Percentiles rank a stretch among this genome's conserved stretches.
phyloP scores from a whole-genome alignment of 1,140 invertebrate genomes.

The Dreissena rostriformis region DNA sequence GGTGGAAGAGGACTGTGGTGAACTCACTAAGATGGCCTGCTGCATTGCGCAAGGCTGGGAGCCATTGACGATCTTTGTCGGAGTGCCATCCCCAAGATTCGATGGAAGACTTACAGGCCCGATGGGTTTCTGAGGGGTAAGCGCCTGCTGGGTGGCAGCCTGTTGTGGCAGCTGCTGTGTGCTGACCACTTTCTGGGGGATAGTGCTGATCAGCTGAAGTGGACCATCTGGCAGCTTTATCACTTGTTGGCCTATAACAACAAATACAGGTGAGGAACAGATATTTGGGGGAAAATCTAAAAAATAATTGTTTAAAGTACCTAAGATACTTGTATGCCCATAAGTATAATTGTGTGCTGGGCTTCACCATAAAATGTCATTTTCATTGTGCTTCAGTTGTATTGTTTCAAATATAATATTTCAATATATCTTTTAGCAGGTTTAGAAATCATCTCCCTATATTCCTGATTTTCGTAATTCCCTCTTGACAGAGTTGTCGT shows the following conservation, averaged over 20 bases:
- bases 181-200: conserved; percentile 70
- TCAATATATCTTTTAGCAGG: too few relatives aligned
- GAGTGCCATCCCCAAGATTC: conserved; percentile 15
- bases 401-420: too few relatives aligned
- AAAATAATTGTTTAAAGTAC: too few relatives aligned
- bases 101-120: conserved; percentile 26
- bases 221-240: conserved; percentile 96
- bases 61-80: conserved; percentile 31
- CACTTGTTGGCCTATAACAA: conserved; percentile 89
- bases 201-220: conserved; percentile 90
- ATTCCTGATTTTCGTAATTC: too few relatives aligned
- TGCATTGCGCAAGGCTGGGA: conserved; percentile 22
- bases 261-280: neutral
- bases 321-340: too few relatives aligned
- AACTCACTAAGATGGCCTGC: conserved; percentile 28
- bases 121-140: conserved; percentile 52
- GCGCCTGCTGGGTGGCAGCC: conserved; percentile 52
- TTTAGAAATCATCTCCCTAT: too few relatives aligned
- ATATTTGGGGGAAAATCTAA: too few relatives aligned
- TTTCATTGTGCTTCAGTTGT: too few relatives aligned
- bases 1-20: conserved; percentile 21
- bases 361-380: too few relatives aligned
- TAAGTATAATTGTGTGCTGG: too few relatives aligned
- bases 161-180: conserved; percentile 64
- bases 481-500: too few relatives aligned